Percentiles rank a stretch among this genome's conserved stretches.
Conservation (phyloP, 2,888 invertebrate genomes). For the Epistrophe eligans region DNA sequence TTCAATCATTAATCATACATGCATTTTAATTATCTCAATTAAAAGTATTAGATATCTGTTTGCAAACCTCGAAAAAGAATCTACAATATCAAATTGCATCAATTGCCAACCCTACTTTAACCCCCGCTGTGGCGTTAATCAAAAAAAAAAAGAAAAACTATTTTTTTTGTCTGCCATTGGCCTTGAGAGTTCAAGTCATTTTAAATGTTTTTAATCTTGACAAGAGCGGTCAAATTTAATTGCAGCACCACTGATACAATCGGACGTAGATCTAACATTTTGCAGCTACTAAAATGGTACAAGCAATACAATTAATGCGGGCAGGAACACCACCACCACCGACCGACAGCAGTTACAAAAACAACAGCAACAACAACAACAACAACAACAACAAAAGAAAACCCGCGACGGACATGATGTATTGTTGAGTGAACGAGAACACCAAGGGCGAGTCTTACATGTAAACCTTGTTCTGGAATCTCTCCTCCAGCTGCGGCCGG, state of each 20-base stretch:
- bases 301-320: constrained; percentile 69
- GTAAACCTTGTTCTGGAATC: constrained; percentile 29
- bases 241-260: constrained; percentile 63
- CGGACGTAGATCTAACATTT: constrained; percentile 70
- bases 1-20: not conserved
- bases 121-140: not conserved
- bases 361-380: not conserved
- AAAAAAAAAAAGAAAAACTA: not conserved
- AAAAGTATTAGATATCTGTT: not conserved
- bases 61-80: constrained; percentile 11
- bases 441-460: constrained; percentile 64
- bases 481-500: constrained; percentile 39
- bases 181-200: constrained; percentile 54
- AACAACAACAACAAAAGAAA: constrained; percentile 15
- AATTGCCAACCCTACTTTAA: not conserved
- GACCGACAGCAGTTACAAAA: too few species aligned
- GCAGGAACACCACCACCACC: not conserved
- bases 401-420: constrained; percentile 60
- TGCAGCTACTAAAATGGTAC: constrained; percentile 68
- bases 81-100: not conserved
- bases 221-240: constrained; percentile 68
- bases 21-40: constrained; percentile 1
- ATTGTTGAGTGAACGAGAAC: constrained; percentile 69
- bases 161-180: not conserved
- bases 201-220: constrained; percentile 60